Base-by-base conservation (phyloP, 1,140 invertebrate genomes). In the Leguminivora glycinivorella region DNA sequence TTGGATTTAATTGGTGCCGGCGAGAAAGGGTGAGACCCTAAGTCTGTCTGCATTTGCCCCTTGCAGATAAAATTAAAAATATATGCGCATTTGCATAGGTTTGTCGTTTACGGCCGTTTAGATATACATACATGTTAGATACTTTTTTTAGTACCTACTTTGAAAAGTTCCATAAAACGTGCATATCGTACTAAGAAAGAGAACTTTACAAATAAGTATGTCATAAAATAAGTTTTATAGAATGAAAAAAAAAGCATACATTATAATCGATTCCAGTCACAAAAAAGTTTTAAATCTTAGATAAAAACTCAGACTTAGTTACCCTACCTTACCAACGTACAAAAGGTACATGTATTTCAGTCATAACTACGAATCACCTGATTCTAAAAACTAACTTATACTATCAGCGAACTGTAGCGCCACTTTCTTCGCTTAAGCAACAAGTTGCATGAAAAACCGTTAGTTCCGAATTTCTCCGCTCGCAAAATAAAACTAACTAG, bases 21-120 rank as follows among this genome's bases (percentile, higher is more conserved):
- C 19, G 26, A 5, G 29, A 75, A 82, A 74, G 82, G 82, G 82
- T 79, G 75, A 69, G 70, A 70, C 67, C 82, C 76, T 77, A 80
- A 76, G 79, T 67, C 52, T 40, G 60, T 70, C 71, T 66, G 38
- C 43, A 63, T 43, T 63, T 69, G 73, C 77, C 77, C 79, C 73
- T 74, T 76, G 71, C 70, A 75, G 80, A 83, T 83, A 77, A 78
- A 82, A 84, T 84, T 84, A 81, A 82, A 84, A 84, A 81, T 75
- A 63, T 63, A n/a, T 17, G 71, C 73, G 68, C 76, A 80, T 82
- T 82, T 80, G 78, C 79, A 82, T 85, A 73, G 72, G 72, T 78
- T 80, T 78, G 56, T 60, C 24, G 25, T 60, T 60, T 60, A 60
- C n/a, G 58, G 17, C 47, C 6, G 29, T 17, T 63, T 63, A 17